Conservation (phyloP, 1,140 invertebrate genomes). For the Listronotus bonariensis region DNA sequence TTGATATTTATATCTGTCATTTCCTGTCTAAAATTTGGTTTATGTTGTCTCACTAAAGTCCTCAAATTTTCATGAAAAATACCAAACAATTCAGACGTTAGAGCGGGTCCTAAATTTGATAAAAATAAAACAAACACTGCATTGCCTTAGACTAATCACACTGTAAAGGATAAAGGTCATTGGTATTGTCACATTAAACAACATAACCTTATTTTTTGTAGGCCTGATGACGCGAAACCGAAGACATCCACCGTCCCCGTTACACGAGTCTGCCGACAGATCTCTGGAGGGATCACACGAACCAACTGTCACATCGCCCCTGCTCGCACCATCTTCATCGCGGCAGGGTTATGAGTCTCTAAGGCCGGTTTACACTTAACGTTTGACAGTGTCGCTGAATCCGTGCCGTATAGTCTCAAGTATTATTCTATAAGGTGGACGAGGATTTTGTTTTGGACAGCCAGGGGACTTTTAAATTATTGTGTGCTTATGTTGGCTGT, state of each 20-base stretch:
- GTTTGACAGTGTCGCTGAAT: conserved; percentile 6
- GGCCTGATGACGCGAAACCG: conserved; percentile 44
- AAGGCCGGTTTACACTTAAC: conserved; percentile 20
- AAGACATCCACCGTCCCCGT: conserved; percentile 10
- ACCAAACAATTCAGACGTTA: too few species aligned
- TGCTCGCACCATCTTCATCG: conserved; percentile 45
- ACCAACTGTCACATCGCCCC: conserved; percentile 42
- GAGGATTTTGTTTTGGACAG: too few species aligned
- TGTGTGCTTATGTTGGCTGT: too few species aligned
- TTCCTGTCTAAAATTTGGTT: too few species aligned
- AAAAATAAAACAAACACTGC: too few species aligned
- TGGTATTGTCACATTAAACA: background rate
- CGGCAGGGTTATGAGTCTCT: conserved; percentile 44
- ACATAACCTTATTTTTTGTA: conserved; percentile 21
- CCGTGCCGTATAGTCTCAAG: background rate
- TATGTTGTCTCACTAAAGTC: too few species aligned
- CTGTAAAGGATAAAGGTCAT: background rate
- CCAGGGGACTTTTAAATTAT: too few species aligned
- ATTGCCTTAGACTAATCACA: too few species aligned
- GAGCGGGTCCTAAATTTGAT: too few species aligned
- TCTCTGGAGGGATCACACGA: conserved; percentile 28
- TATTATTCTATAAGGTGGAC: too few species aligned
- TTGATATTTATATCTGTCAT: too few species aligned
- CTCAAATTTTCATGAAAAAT: too few species aligned
- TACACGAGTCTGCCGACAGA: conserved; percentile 28